These are phyloP conservation scores for Aphis craccivora DNA, from an alignment of 1,140 invertebrate species.

Conservation along the genomic window DNA sequence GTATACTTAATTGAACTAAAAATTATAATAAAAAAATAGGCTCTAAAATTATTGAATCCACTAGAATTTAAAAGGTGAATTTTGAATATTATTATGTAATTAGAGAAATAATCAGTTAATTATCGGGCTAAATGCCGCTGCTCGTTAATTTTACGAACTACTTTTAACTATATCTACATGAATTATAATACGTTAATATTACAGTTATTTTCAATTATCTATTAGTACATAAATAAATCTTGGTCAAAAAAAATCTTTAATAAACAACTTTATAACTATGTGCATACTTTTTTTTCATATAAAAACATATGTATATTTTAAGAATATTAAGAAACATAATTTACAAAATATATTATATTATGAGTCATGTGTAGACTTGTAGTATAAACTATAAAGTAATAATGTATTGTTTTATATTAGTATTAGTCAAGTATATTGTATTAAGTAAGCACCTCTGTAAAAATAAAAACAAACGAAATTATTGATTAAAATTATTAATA, in stretches of 20 bases:
- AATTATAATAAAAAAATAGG: not conserved
- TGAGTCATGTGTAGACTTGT: not conserved
- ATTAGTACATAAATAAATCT: not conserved
- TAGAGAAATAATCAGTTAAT: not conserved
- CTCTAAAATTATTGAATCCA: not conserved
- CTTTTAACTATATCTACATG: too few relatives aligned
- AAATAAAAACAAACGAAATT: not conserved
- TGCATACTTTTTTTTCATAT: not conserved
- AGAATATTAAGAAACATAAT: not conserved
- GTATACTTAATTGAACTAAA: not conserved
- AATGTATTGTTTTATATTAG: not conserved
- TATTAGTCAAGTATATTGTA: not conserved
- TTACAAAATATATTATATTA: not conserved
- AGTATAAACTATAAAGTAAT: not conserved
- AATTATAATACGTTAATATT: not conserved
- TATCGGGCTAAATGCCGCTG: not conserved
- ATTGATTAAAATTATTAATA: conserved; percentile 1
- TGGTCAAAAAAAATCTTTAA: not conserved
- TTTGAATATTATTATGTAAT: not conserved
- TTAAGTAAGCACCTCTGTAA: not conserved
- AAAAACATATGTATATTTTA: too few relatives aligned
- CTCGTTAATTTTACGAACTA: not conserved
- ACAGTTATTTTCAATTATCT: not conserved
- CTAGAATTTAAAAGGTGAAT: not conserved
- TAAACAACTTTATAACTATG: not conserved